A percentile compares a stretch with the other conserved stretches of the same genome.
These are phyloP conservation scores for Bubo blakistoni DNA, from an alignment of 2,113 vertebrate genomes.

Conservation along the genomic window DNA sequence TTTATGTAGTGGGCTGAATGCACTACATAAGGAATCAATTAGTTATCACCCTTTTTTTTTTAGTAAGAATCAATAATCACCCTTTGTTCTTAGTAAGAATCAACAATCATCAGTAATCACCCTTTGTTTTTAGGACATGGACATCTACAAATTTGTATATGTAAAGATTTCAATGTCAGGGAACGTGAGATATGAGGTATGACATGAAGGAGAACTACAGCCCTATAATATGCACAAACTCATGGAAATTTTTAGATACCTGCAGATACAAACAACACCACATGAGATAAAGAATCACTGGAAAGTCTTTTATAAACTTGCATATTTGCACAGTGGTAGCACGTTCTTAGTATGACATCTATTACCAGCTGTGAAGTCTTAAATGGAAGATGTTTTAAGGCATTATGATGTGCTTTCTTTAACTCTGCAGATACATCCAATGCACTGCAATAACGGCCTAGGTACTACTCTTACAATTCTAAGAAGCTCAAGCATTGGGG, in stretches of 20 bases:
- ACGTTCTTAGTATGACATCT: neutral
- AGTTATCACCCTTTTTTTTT: neutral
- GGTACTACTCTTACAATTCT: neutral
- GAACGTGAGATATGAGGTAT: neutral
- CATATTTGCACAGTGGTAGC: accelerated
- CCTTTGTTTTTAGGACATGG: neutral
- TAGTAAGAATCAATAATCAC: neutral
- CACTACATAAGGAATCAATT: neutral
- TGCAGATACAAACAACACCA: neutral
- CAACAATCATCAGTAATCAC: neutral
- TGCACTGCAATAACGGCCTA: neutral
- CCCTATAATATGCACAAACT: neutral
- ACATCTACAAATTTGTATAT: accelerated
- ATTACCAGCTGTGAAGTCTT: neutral
- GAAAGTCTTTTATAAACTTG: neutral
- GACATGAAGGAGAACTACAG: neutral
- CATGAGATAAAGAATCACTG: neutral
- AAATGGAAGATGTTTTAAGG: neutral
- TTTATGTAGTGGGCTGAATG: neutral
- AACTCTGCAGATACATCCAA: neutral
- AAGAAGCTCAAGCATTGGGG: neutral
- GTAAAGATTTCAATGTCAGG: neutral
- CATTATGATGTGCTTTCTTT: neutral
- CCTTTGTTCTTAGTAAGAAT: neutral
- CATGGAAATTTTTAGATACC: neutral